Evolutionary conservation across 1,140 invertebrate species (phyloP), one percentile per base, ranked within the genome.

Genomic region (Artemia franciscana): DNA sequence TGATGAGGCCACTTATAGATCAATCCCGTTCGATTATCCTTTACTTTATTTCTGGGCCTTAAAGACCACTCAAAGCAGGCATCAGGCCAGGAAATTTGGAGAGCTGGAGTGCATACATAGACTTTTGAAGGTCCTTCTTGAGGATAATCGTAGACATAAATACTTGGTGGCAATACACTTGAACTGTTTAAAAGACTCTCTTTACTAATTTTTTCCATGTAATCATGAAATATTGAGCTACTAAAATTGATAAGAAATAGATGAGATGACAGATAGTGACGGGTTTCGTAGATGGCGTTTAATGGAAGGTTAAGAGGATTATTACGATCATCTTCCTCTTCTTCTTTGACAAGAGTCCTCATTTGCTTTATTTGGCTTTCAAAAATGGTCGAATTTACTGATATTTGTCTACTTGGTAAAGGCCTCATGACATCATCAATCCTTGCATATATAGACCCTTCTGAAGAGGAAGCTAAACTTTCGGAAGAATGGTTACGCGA

Each of bases 1-100:
- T 74, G 73, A 0, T 77, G 78, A 0, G 84, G 85, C 84, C 84
- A 86, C 63, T 76, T 75, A 62, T 79, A 80, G 3, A 63, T 24
- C 26, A 62, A 60, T 61, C 63, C 66, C 3, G 66, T 64, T 7
- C 64, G 59, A 3, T 77, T 72, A 68, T 80, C 79, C 61, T 72
- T 71, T 18, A 76, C 72, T 25, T 74, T 70, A 27, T 73, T 76
- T 57, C 80, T 73, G 24, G 74, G 71, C 21, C 83, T 71, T 58
- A 77, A 68, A 4, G 80, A 70, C 78, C 82, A 84, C 63, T 79
- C 80, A 51, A 79, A 75, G 2, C 81, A 81, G 60, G 75, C 76
- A 28, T 76, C 74, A 0, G 83, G 82, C 82, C 82, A 84, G 26
- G 63, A 57, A 12, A 65, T 57, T 18, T 59, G 59, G 7, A 69